A percentile compares a stretch with the other conserved stretches of the same genome.
Conservation (phyloP, 1,140 invertebrate genomes). For the Helicorthomorpha holstii region DNA sequence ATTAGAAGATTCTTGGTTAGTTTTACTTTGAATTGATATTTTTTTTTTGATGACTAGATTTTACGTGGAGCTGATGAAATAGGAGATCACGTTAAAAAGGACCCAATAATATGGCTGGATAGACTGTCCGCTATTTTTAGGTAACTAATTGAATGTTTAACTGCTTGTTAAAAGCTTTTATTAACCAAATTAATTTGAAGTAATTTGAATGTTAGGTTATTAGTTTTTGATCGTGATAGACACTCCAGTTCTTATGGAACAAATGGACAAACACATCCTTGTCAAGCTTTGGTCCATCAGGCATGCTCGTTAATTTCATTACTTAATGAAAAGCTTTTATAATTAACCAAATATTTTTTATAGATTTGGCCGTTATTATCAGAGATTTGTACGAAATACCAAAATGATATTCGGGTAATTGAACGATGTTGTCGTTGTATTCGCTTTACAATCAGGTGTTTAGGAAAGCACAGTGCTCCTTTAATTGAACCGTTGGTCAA, state of each 20-base stretch:
- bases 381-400: slow-evolving; percentile 53
- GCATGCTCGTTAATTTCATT: slow-evolving; percentile 21
- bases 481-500: slow-evolving; percentile 63
- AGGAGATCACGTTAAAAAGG: slow-evolving; percentile 35
- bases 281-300: slow-evolving; percentile 57
- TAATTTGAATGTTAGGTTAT: neutral
- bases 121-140: slow-evolving; percentile 71
- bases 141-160: too few species aligned
- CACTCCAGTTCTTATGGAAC: slow-evolving; percentile 46
- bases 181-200: slow-evolving; percentile 5
- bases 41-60: slow-evolving; percentile 17
- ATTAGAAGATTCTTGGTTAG: slow-evolving; percentile 10
- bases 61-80: slow-evolving; percentile 16
- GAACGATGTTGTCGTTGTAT: slow-evolving; percentile 80
- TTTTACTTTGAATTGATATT: neutral
- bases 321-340: neutral
- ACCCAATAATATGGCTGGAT: slow-evolving; percentile 88
- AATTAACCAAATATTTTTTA: neutral
- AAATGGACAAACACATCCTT: slow-evolving; percentile 52
- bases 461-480: slow-evolving; percentile 54
- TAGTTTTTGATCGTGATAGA: slow-evolving; percentile 21
- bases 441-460: slow-evolving; percentile 71
- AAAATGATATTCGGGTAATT: slow-evolving; percentile 66
- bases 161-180: too few species aligned
- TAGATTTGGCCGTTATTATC: slow-evolving; percentile 69